Evolutionary conservation across 2,888 invertebrate genomes (phyloP), one percentile per base, ranked within the genome.

Genomic region (Elmis aenea): DNA sequence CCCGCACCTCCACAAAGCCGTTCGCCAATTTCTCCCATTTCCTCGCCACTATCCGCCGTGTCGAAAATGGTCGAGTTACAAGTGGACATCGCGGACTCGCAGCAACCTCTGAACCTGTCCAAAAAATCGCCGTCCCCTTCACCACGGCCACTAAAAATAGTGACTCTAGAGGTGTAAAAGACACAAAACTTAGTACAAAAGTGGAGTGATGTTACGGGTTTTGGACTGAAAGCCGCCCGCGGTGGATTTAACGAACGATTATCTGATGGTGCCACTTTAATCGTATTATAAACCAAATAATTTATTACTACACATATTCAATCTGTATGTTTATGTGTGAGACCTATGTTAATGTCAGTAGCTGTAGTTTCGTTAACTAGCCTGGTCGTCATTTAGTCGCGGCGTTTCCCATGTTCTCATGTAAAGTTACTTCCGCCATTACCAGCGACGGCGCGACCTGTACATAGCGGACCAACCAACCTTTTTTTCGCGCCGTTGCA

Each of bases 21-120:
- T 61, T 69, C 58, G 45, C 54, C 45, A 46, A 51, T 59, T 54
- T 58, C 59, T 52, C 60, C 66, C 64, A 65, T 70, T 69, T 50
- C 73, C 68, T 70, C 72, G 69, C 69, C 59, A 32, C 61, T 68
- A 4, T 57, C 65, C 20, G 62, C 68, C 13, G 62, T 65, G 9
- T 64, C 70, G 33, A 72, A 80, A 66, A 70, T 81, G 62, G 71
- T 82, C 58, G 85, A 87, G 63, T 74, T 89, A 53, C 87, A 88
- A 67, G 86, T 88, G 54, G 85, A 86, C 61, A 85, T 86, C 52
- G 85, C 85, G 58, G 84, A 84, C 60, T 78, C 83, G 31, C 81
- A 81, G 53, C 85, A 86, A 64, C 92, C 92, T 34, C 73, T 92
- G 51, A 92, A 92, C 75, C 76, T 92, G 58, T 91, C 90, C 67